Percentiles rank a stretch among this genome's conserved stretches.
Evolutionary conservation across 1,140 invertebrate genomes (phyloP).

Genomic region (Chrysomallon squamiferum): DNA sequence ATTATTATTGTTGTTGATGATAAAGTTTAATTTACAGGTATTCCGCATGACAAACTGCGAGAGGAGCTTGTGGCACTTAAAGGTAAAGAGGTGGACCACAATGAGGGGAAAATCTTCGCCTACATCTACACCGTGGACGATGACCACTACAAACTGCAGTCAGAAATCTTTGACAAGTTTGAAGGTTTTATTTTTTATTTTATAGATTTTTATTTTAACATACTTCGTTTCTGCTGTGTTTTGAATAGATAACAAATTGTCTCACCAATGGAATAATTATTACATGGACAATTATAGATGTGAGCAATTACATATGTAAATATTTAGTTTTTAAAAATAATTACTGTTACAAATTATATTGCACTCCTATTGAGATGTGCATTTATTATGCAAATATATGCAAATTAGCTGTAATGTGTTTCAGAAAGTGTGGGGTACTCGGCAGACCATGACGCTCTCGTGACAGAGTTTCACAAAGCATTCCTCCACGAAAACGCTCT

Average conservation of each 20-base stretch:
- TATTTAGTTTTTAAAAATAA: too few species aligned
- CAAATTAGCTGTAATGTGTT: too few species aligned
- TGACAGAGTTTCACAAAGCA: slow-evolving; percentile 43
- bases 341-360: too few species aligned
- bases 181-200: slow-evolving; percentile 29
- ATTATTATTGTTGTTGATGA: background rate
- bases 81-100: slow-evolving; percentile 30
- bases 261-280: too few species aligned
- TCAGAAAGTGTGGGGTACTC: slow-evolving; percentile 49
- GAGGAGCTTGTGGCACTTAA: slow-evolving; percentile 39
- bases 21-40: slow-evolving; percentile 30
- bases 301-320: too few species aligned
- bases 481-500: slow-evolving; percentile 60
- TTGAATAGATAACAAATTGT: too few species aligned
- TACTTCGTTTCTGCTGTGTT: too few species aligned
- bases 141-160: slow-evolving; percentile 50
- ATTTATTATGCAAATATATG: too few species aligned
- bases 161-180: slow-evolving; percentile 51
- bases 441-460: slow-evolving; percentile 46
- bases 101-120: slow-evolving; percentile 55
- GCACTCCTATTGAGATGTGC: too few species aligned
- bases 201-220: background rate
- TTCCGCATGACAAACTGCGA: slow-evolving; percentile 36
- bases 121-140: slow-evolving; percentile 52
- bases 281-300: too few species aligned